Evolutionary conservation across 2,113 vertebrate species (phyloP).

Genomic region (Syngnathus floridae): DNA sequence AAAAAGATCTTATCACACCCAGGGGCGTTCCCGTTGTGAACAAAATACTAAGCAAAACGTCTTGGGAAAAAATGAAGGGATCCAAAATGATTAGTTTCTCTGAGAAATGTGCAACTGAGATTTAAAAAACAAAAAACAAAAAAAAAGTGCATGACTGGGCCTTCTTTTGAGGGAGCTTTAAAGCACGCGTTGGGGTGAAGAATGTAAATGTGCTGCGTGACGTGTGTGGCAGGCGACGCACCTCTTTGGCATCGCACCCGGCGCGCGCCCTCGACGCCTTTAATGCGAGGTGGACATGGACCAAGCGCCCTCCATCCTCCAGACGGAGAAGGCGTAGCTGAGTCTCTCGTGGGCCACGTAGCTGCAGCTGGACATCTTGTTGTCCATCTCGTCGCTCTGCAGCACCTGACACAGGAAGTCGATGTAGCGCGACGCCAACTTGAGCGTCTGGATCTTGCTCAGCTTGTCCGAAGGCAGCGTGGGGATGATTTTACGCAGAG

Average conservation of each 20-base stretch:
- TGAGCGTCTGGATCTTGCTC: conserved; percentile 80
- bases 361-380: conserved; percentile 80
- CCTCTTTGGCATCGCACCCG: conserved; percentile 58
- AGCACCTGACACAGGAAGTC: conserved; percentile 79
- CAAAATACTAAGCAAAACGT: too few species aligned
- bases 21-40: too few species aligned
- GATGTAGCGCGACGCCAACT: conserved; percentile 76
- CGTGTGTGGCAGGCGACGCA: conserved; percentile 33
- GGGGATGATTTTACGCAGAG: conserved; percentile 77
- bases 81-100: too few species aligned
- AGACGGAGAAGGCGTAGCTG: conserved; percentile 79
- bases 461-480: conserved; percentile 79
- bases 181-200: too few species aligned
- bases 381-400: conserved; percentile 81
- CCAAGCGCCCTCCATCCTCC: conserved; percentile 81
- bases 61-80: too few species aligned
- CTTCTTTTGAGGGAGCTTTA: too few species aligned
- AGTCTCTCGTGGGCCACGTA: conserved; percentile 80
- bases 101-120: too few species aligned
- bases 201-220: too few species aligned
- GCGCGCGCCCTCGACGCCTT: conserved; percentile 27
- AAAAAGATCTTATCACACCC: too few species aligned
- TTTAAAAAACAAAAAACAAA: too few species aligned
- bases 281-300: conserved; percentile 79
- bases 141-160: too few species aligned